A percentile compares a stretch with the other conserved stretches of the same genome.
phyloP scores from a whole-genome alignment of 2,113 vertebrate species.

The Perca fluviatilis region DNA sequence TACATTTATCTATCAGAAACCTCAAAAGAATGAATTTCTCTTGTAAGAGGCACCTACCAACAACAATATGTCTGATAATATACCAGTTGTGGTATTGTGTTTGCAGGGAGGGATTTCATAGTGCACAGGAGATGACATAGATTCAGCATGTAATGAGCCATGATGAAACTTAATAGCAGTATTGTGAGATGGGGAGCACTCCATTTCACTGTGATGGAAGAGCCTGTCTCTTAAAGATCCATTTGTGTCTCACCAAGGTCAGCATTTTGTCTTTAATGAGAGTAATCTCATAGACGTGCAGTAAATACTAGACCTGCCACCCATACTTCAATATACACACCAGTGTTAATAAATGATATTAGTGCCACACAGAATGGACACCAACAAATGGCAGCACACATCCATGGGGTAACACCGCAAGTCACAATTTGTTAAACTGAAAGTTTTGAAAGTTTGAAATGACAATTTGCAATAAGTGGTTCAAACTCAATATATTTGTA shows the following conservation, averaged over 20 bases:
- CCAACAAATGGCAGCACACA: conserved; percentile 24
- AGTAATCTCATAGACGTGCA: conserved; percentile 53
- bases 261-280: conserved; percentile 75
- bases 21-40: conserved; percentile 32
- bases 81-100: conserved; percentile 46
- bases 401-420: too few relatives aligned
- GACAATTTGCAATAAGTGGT: too few relatives aligned
- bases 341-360: conserved; percentile 30
- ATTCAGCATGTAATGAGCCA: conserved; percentile 75
- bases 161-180: conserved; percentile 80
- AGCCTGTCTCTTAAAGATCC: conserved; percentile 77
- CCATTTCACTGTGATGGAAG: conserved; percentile 76
- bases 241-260: conserved; percentile 78
- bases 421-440: not conserved
- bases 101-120: conserved; percentile 53
- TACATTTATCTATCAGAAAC: not conserved
- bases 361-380: conserved; percentile 15
- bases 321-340: conserved; percentile 38
- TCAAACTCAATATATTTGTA: too few relatives aligned
- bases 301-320: conserved; percentile 56
- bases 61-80: conserved; percentile 37
- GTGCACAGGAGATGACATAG: conserved; percentile 63
- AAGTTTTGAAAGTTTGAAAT: not conserved
- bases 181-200: conserved; percentile 69
- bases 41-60: conserved; percentile 29